phyloP scores from a whole-genome alignment of 2,113 vertebrate species.

The Rhabdornis inornatus region DNA sequence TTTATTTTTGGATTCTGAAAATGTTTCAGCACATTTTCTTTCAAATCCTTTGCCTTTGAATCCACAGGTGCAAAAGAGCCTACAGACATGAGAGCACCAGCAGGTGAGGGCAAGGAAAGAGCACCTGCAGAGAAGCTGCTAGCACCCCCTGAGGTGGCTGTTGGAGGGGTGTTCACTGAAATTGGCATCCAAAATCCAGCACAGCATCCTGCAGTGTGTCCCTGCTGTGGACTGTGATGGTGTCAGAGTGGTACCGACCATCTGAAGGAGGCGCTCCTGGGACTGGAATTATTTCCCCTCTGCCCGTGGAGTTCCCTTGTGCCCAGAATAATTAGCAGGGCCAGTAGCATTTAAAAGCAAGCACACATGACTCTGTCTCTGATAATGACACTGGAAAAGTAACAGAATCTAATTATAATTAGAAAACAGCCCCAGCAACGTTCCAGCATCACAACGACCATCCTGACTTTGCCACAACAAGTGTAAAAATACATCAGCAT shows the following conservation, averaged over 20 bases:
- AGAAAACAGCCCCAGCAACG: constrained; percentile 47
- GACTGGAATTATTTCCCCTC: not conserved
- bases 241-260: not conserved
- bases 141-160: not conserved
- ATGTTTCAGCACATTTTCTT: not conserved
- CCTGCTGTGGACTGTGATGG: not conserved
- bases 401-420: constrained; percentile 59
- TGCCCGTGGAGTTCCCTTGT: not conserved
- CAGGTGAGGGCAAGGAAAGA: not conserved
- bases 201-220: not conserved
- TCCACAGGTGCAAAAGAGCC: not conserved
- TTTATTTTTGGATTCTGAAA: constrained; percentile 41
- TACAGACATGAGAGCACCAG: not conserved
- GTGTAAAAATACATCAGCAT: constrained; percentile 63
- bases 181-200: not conserved
- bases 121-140: not conserved
- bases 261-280: constrained; percentile 19
- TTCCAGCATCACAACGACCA: constrained; percentile 49
- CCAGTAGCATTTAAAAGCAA: constrained; percentile 25
- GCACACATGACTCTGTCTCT: not conserved
- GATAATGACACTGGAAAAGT: constrained; percentile 50
- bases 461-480: constrained; percentile 60
- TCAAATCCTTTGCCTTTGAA: not conserved
- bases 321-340: constrained; percentile 4
- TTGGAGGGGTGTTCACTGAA: not conserved